These are phyloP conservation scores for Chloropsis cyanopogon DNA, from an alignment of 2,113 vertebrate genomes.

Conservation along the genomic window DNA sequence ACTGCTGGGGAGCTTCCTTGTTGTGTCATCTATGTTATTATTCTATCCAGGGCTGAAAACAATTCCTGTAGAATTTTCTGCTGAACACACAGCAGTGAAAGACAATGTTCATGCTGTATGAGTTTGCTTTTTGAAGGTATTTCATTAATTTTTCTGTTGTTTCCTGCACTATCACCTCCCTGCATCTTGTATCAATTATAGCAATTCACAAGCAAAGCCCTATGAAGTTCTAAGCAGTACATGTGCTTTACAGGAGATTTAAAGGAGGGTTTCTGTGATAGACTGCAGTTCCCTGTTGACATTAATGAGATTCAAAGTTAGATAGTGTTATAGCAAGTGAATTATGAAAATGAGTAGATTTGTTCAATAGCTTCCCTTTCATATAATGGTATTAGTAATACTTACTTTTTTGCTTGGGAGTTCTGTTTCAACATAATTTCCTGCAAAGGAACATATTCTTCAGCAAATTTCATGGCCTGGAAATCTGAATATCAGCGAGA, in stretches of 20 bases:
- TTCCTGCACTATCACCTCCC: neutral
- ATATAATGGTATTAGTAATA: neutral
- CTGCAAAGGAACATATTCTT: neutral
- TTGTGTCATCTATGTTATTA: neutral
- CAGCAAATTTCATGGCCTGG: neutral
- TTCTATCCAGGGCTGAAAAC: neutral
- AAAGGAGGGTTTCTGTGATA: neutral
- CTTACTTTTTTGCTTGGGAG: neutral
- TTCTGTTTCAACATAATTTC: neutral
- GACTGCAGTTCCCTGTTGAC: neutral
- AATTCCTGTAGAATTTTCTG: neutral
- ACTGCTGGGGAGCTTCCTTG: neutral
- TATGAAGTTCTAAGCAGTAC: neutral
- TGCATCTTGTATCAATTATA: neutral
- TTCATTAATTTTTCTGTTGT: neutral
- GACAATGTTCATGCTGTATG: neutral
- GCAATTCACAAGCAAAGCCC: neutral
- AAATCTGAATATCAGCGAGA: neutral
- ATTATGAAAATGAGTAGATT: neutral
- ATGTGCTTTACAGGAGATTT: neutral
- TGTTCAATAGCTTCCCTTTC: neutral
- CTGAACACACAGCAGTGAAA: neutral
- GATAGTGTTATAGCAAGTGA: neutral
- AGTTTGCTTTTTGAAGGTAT: neutral
- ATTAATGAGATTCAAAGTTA: neutral